phyloP scores from a whole-genome alignment of 2,888 invertebrate genomes.

The Pheosia gnoma region DNA sequence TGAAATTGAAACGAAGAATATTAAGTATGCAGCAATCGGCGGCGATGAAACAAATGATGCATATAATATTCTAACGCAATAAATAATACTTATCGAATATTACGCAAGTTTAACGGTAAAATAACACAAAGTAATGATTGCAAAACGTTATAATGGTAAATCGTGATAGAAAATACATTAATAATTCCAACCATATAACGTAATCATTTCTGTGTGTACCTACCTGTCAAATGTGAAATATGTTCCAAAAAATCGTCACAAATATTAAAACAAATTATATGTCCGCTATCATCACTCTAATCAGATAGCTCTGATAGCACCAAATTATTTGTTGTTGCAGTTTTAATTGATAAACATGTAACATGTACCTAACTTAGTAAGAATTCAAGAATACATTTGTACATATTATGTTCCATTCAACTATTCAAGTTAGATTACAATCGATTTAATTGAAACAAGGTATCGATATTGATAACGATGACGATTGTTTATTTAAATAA shows the following conservation, averaged over 20 bases:
- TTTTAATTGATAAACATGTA: constrained; percentile 27
- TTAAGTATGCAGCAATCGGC: neutral
- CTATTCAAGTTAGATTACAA: constrained; percentile 24
- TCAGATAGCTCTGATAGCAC: constrained; percentile 29
- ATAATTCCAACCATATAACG: neutral
- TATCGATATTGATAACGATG: constrained; percentile 19
- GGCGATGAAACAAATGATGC: constrained; percentile 26
- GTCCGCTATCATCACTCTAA: constrained; percentile 25
- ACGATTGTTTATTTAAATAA: constrained; percentile 26
- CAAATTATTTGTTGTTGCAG: constrained; percentile 24
- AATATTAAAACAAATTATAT: constrained; percentile 29
- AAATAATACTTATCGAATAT: constrained; percentile 18
- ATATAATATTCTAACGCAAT: constrained; percentile 29
- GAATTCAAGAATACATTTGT: constrained; percentile 9
- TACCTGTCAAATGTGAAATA: neutral
- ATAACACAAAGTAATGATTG: constrained; percentile 12
- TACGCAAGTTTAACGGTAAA: constrained; percentile 24
- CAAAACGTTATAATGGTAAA: constrained; percentile 11
- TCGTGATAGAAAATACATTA: constrained; percentile 1
- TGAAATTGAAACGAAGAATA: neutral
- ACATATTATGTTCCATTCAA: constrained; percentile 14
- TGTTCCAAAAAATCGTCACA: constrained; percentile 9
- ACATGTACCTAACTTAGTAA: constrained; percentile 13
- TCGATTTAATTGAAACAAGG: constrained; percentile 13
- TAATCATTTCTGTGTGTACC: neutral